Evolutionary conservation across 2,797 vertebrate genomes (phyloP).

Genomic region (Acridotheres tristis): DNA sequence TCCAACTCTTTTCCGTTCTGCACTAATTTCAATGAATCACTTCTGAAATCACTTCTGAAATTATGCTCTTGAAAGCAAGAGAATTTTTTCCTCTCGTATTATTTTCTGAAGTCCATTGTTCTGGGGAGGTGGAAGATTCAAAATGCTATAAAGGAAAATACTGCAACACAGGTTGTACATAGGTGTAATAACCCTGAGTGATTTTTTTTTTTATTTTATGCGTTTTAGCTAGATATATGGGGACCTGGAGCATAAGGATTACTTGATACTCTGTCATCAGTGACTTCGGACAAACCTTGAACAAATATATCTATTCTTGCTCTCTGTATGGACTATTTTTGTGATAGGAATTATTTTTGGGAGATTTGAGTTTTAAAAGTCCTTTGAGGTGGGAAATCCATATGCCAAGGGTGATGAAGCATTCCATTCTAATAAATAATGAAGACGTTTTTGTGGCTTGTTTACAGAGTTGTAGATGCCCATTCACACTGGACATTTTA

Average conservation of each 20-base stretch:
- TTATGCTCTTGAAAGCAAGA: conserved; percentile 68
- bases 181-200: conserved; percentile 55
- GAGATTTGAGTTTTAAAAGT: neutral
- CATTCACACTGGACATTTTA: neutral
- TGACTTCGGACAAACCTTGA: neutral
- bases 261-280: neutral
- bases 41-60: conserved; percentile 75
- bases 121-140: conserved; percentile 61
- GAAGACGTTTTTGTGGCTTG: neutral
- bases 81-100: conserved; percentile 28
- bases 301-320: neutral
- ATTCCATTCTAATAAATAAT: neutral
- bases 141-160: conserved; percentile 64
- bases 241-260: conserved; percentile 10
- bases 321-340: neutral
- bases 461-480: neutral
- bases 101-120: conserved; percentile 72
- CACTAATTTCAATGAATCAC: conserved; percentile 59
- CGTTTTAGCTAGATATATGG: conserved; percentile 36
- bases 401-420: neutral
- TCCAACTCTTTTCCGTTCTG: conserved; percentile 49
- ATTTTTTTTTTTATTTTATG: conserved; percentile 12
- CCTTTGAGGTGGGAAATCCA: neutral
- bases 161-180: conserved; percentile 35
- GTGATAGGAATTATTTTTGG: neutral